Evolutionary conservation across 2,888 invertebrate genomes (phyloP).

Genomic region (Heliconius cydno): DNA sequence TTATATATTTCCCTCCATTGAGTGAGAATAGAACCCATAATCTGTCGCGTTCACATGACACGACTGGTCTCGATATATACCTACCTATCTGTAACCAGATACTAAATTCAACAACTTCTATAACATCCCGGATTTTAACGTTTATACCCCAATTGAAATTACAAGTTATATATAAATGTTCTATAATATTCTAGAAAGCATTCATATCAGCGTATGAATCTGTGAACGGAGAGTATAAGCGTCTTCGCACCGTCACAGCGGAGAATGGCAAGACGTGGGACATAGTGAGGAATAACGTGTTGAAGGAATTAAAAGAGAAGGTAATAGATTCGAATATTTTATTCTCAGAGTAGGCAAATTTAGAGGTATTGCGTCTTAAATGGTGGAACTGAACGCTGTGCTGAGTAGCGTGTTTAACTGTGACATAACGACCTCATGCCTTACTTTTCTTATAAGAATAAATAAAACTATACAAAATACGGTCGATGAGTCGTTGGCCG

Average conservation of each 20-base stretch:
- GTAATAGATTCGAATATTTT: constrained; percentile 55
- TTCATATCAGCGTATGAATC: constrained; percentile 86
- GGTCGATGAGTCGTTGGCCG: too few relatives aligned
- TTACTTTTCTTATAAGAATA: too few relatives aligned
- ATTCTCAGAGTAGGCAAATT: not conserved
- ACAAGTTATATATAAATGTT: constrained; percentile 35
- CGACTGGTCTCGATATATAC: too few relatives aligned
- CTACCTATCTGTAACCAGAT: too few relatives aligned
- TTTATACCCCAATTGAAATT: constrained; percentile 19
- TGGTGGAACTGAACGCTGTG: constrained; percentile 21
- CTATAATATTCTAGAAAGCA: constrained; percentile 59
- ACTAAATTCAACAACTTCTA: too few relatives aligned
- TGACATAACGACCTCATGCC: too few relatives aligned
- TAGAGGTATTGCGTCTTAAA: not conserved
- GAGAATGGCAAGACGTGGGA: constrained; percentile 90
- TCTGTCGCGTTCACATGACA: not conserved
- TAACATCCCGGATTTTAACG: too few relatives aligned
- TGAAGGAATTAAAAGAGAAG: constrained; percentile 82
- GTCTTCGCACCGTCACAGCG: constrained; percentile 86
- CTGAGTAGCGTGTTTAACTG: too few relatives aligned
- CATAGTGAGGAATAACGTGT: constrained; percentile 86
- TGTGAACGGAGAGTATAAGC: constrained; percentile 88
- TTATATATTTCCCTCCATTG: not conserved
- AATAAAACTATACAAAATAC: too few relatives aligned
- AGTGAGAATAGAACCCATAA: not conserved